Base-by-base conservation (phyloP, 2,797 vertebrate genomes). In the Lepidocolaptes lacrymiger region DNA sequence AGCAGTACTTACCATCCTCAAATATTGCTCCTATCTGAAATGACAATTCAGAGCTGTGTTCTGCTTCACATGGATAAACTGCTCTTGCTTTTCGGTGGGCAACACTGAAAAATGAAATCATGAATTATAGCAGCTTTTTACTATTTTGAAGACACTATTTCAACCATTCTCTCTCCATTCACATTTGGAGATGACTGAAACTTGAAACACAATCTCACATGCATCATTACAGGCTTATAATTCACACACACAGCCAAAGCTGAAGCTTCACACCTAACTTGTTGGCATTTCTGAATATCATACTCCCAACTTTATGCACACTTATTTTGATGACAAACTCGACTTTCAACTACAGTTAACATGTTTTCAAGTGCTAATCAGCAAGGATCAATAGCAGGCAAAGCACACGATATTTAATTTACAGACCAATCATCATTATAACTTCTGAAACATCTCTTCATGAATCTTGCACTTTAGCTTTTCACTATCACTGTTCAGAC, bases 11-110 rank as follows among this genome's bases (percentile, higher is more conserved):
- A 99, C 99, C 99, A 91, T 98, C 98, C 96, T 99, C 98, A 98
- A 99, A 99, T 98, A 99, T 98, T 90, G 98, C 99, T 95, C 99
- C 99, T 95, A 98, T 98, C 98, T 99, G 98, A 98, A 99, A 99
- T 89, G 99, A 99, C 96, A 99, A 97, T 97, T 99, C 99, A 9
- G 99, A 99, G 97, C 98, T 99, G 93, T 99, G 99, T 90, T 99
- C 99, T 78, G 99, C 99, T 97, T 99, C 99, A 85, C 99, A 99
- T 6, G 99, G 98, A 97, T 99, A 99, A 96, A 99, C 99, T 7
- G 99, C 99, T 94, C 98, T 99, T 95, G 99, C 99, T 98, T 99
- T 99, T 97, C 98, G 98, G 95, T 94, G 96, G 97, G 96, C 95
- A 96, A 98, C 58, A 77, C 99, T 99, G 98, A 97, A 95, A 98